Conservation (phyloP, 2,888 invertebrate genomes). For the Hybos culiciformis region DNA sequence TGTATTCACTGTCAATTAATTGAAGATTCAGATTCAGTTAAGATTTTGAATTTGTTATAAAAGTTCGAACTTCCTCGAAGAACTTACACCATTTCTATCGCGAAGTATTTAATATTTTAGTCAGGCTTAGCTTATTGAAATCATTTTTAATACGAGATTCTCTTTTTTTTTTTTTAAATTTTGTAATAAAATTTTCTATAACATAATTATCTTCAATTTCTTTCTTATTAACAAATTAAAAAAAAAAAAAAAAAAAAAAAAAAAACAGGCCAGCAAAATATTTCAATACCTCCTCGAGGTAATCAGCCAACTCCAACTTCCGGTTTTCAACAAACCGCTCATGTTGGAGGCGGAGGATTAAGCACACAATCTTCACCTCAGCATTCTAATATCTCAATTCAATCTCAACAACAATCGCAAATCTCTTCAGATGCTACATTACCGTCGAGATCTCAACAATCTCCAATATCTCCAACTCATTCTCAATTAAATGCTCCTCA, state of each 20-base stretch:
- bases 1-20: no score
- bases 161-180: no score
- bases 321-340: neutral
- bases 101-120: no score
- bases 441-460: neutral
- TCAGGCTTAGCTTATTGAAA: no score
- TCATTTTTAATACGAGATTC: no score
- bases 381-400: constrained; percentile 30
- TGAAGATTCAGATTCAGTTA: no score
- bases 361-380: constrained; percentile 25
- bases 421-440: neutral
- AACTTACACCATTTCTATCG: no score
- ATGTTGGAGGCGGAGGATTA: constrained; percentile 20
- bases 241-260: neutral
- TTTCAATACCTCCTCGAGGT: constrained; percentile 91
- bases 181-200: no score
- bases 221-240: no score
- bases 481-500: neutral
- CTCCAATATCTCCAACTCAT: neutral
- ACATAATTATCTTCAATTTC: no score
- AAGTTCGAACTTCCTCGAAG: no score
- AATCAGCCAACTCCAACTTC: constrained; percentile 36
- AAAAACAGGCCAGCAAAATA: constrained; percentile 68
- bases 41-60: no score
- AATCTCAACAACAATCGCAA: constrained; percentile 23